Conservation (phyloP, 2,797 vertebrate species). For the Crenuchus spilurus region DNA sequence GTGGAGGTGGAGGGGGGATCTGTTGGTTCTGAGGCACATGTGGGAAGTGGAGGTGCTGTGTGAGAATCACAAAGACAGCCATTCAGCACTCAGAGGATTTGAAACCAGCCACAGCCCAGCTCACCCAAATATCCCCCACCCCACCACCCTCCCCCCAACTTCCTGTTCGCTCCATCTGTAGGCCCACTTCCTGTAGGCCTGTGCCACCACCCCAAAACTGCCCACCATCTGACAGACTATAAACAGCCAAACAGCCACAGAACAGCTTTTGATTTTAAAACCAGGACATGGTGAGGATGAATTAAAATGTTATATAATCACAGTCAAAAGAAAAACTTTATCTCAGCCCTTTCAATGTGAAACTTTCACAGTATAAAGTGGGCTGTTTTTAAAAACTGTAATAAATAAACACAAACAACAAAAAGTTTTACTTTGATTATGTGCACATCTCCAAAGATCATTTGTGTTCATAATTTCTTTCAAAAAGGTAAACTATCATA, state of each 20-base stretch:
- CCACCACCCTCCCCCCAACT: not conserved
- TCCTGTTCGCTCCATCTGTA: conserved; percentile 37
- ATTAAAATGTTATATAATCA: no score
- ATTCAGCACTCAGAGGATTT: conserved; percentile 52
- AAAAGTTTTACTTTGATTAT: no score
- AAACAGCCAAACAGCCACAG: not conserved
- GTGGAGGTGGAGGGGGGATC: conserved; percentile 6
- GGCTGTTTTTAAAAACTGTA: no score
- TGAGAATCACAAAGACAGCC: conserved; percentile 55
- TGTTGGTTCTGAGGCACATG: conserved; percentile 45
- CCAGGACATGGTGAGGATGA: no score
- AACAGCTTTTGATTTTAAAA: not conserved
- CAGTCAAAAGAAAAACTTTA: no score
- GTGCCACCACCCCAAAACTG: not conserved
- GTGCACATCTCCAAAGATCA: no score
- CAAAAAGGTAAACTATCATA: no score
- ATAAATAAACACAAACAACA: no score
- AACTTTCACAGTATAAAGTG: no score
- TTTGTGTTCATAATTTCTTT: no score
- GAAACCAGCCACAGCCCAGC: conserved; percentile 35
- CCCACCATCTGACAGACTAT: not conserved
- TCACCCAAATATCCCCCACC: not conserved
- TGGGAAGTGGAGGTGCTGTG: conserved; percentile 50
- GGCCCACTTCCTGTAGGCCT: conserved; percentile 30
- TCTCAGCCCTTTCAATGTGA: no score